Percentiles rank a stretch among this genome's conserved stretches.
Conservation (phyloP, 2,797 vertebrate genomes). For the Chaetodon trifasciatus region DNA sequence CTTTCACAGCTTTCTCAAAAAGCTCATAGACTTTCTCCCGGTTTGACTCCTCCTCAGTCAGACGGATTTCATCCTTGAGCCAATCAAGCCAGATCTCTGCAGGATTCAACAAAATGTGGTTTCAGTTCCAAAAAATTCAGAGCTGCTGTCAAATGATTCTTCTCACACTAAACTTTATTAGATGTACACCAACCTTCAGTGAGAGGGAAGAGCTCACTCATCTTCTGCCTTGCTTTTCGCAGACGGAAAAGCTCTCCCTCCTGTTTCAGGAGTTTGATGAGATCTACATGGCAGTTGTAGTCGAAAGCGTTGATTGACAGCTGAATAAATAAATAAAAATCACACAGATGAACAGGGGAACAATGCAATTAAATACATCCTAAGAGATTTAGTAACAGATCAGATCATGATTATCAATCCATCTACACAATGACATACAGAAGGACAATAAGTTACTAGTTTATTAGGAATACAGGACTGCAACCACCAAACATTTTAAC, state of each 20-base stretch:
- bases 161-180: neutral
- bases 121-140: conserved; percentile 19
- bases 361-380: neutral
- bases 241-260: conserved; percentile 92
- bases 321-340: conserved; percentile 74
- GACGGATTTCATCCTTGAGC: conserved; percentile 96
- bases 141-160: neutral
- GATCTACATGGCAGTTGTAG: conserved; percentile 97
- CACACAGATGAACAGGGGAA: neutral
- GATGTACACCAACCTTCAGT: conserved; percentile 91
- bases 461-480: neutral
- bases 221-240: conserved; percentile 94
- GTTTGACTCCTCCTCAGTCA: conserved; percentile 88
- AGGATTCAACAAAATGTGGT: conserved; percentile 25
- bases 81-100: conserved; percentile 98
- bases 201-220: conserved; percentile 97
- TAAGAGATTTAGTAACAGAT: neutral
- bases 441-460: neutral
- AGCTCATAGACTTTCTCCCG: conserved; percentile 94
- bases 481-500: too few species aligned
- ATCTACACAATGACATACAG: neutral
- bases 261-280: conserved; percentile 95
- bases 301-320: conserved; percentile 96
- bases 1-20: conserved; percentile 93
- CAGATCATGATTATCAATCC: neutral